Conservation (phyloP, 2,797 vertebrate species). For the Garrulus glandarius region DNA sequence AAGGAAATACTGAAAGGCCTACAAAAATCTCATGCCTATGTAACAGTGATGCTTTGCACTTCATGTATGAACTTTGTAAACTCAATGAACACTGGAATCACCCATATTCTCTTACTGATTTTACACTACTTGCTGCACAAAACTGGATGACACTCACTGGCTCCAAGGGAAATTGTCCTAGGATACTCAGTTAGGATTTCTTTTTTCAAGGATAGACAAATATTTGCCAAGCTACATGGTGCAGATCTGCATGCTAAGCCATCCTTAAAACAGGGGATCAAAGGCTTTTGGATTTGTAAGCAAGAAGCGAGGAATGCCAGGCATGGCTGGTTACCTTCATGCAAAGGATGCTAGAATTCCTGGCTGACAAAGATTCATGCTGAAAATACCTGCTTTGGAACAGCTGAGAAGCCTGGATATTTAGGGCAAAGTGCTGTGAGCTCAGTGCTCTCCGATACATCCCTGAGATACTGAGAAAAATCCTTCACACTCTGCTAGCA, state of each 20-base stretch:
- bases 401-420: background rate
- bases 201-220: background rate
- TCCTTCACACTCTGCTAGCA: background rate
- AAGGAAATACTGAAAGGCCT: background rate
- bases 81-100: background rate
- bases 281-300: background rate
- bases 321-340: background rate
- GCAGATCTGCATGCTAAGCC: background rate
- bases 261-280: background rate
- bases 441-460: background rate
- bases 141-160: background rate
- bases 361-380: background rate
- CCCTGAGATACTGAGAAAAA: background rate
- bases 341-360: background rate
- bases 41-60: background rate
- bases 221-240: background rate
- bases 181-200: background rate
- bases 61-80: background rate
- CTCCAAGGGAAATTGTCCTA: background rate
- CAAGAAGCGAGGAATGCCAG: background rate
- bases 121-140: background rate
- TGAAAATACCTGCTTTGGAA: background rate
- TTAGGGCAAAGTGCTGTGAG: background rate
- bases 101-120: background rate
- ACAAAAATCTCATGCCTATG: background rate